Evolutionary conservation across 1,140 invertebrate species (phyloP), one percentile per base, ranked within the genome.

Genomic region (Zaprionus nigranus): DNA sequence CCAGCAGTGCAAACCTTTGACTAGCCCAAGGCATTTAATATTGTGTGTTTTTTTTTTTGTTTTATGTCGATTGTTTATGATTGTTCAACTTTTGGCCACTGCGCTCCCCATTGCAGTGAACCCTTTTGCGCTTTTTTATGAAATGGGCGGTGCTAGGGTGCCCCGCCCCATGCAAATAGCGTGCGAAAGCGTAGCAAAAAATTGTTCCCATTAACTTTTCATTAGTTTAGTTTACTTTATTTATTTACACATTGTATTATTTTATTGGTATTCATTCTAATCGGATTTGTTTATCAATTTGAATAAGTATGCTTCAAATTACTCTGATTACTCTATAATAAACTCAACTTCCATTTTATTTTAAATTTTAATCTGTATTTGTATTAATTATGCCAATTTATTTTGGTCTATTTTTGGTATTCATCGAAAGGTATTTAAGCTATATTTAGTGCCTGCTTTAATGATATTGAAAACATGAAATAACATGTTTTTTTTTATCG

Each of bases 121-220:
- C 40, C 17, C n/a, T 17, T 46, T 11, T 24, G 17, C 60, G 46
- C 43, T 51, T 53, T 38, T 24, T 17, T 20, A 17, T 17, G 22
- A 13, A 40, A 34, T 34, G 9, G 3, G 9, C 17, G 17, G 17
- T 17, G 17, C 17, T 17, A 17, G 17, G 17, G 17, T 17, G 17
- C 40, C 69, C 69, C 57, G 64, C 71, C 64, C 22, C 51, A 12
- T 24, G 12, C 36, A 30, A n/a, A 60, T 57, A 68, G 71, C 71
- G 71, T 74, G 65, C 51, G 71, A 74, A 68, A 67, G 28, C 66
- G 26, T 73, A 67, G 38, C 38, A 72, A 34, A 58, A 56, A 9
- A 60, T 67, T 46, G n/a, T 38, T 5, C 9, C 11, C 7, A 20
- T 46, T 34, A 20, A 38, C 20, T 24, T 49, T 54, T 40, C 6